Base-by-base conservation (phyloP, 2,888 invertebrate species). In the Leptura quadrifasciata region DNA sequence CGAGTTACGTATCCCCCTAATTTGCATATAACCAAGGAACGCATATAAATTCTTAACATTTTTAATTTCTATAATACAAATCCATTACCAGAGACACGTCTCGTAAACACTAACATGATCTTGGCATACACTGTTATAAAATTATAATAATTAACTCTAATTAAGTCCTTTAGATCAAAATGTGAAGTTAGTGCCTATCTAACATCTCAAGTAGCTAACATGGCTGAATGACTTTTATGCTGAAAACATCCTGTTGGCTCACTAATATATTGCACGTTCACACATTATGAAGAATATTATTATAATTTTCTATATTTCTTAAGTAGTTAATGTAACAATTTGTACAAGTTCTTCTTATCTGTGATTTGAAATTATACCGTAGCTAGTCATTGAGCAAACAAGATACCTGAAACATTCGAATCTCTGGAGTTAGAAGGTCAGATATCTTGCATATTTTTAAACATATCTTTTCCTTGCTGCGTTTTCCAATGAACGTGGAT, bases 121-220 rank as follows among this genome's bases (percentile, higher is more conserved):
- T 27, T 75, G 64, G 57, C 71, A 63, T 65, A 71, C 27, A 71
- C 72, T 75, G 65, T 65, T 71, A 75, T 75, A 67, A 71, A 72
- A 71, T 71, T 55, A 71, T 71, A 71, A 61, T 74, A 70, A 70
- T 75, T 75, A 75, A 64, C 71, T 55, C 75, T 74, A 74, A 74
- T 74, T 74, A 74, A 74, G 74, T 69, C 52, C 67, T 75, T 71
- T 27, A 72, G 65, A 74, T 75, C 75, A 65, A 71, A 71, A 75
- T 65, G 65, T 64, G 54, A 74, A 64, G 72, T 72, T 63, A 27
- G 63, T 72, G 24, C 21, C 63, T 72, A 72, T 72, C 71, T 72
- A 18, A 72, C 72, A 72, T 63, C 72, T 63, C 52, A 63, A 72
- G 63, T 35, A 72, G 24, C 63, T 52, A 63, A 58, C 27, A 52